phyloP scores from a whole-genome alignment of 2,113 vertebrate species.

The Donacobius atricapilla region DNA sequence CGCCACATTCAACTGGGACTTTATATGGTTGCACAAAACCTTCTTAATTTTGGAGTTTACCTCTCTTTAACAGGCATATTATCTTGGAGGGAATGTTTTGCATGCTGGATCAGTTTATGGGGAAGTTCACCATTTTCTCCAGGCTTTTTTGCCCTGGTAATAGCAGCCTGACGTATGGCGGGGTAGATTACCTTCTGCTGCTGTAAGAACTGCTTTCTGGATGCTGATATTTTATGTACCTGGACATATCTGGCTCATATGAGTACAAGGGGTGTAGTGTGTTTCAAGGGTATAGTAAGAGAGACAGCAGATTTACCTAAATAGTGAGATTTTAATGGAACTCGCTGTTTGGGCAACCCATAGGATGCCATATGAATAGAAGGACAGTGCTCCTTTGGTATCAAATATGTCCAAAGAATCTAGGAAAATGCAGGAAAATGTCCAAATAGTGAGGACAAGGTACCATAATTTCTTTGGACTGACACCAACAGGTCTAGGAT shows the following conservation, averaged over 20 bases:
- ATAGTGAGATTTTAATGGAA: not conserved
- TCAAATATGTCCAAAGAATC: not conserved
- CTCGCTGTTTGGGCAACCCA: not conserved
- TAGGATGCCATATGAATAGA: not conserved
- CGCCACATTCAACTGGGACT: accelerated
- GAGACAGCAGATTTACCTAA: not conserved
- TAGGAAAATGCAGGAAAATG: not conserved
- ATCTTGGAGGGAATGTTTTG: not conserved
- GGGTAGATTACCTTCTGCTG: not conserved
- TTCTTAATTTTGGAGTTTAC: not conserved
- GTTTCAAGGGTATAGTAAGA: not conserved
- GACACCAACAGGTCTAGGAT: not conserved
- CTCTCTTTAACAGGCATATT: not conserved
- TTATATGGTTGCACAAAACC: not conserved
- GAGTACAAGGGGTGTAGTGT: not conserved
- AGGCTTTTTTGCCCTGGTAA: not conserved
- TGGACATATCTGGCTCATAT: not conserved
- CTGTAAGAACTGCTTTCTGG: not conserved
- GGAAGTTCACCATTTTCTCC: not conserved
- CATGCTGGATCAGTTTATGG: not conserved
- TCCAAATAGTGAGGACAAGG: not conserved
- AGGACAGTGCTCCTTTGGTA: not conserved
- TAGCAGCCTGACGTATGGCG: not conserved
- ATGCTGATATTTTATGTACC: not conserved
- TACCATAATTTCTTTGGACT: not conserved